Evolutionary conservation across 2,888 invertebrate genomes (phyloP).

Genomic region (Stenodera caucasica): DNA sequence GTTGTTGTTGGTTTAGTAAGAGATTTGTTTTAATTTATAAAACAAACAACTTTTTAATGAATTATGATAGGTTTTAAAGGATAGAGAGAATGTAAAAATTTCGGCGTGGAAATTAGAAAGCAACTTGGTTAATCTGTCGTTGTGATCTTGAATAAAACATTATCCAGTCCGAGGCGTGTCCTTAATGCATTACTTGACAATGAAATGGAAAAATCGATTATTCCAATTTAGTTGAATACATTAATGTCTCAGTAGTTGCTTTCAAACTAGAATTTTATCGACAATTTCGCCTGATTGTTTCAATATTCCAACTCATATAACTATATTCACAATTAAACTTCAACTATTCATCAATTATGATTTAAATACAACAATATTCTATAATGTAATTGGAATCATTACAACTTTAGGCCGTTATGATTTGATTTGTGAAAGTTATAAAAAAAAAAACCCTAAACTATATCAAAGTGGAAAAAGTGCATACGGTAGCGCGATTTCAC

Average conservation of each 20-base stretch:
- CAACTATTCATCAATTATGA: no score
- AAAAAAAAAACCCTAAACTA: neutral
- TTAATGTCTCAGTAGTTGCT: slow-evolving; percentile 8
- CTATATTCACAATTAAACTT: no score
- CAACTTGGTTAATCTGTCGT: slow-evolving; percentile 3
- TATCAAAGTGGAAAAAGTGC: neutral
- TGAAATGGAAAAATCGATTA: slow-evolving; percentile 9
- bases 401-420: neutral
- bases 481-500: neutral
- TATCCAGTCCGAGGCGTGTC: slow-evolving; percentile 11
- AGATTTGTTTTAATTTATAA: no score
- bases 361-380: no score
- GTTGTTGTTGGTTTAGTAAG: neutral
- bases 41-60: no score
- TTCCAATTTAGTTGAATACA: slow-evolving; percentile 9
- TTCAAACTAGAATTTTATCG: slow-evolving; percentile 1
- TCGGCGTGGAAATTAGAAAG: neutral
- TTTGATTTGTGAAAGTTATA: neutral
- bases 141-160: slow-evolving; percentile 12
- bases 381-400: neutral
- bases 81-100: neutral
- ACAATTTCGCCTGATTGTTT: slow-evolving; percentile 9
- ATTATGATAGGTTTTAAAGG: neutral
- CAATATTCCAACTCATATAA: neutral
- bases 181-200: slow-evolving; percentile 12